Conservation (phyloP, 2,888 invertebrate genomes). For the Parapristionchus giblindavisi region DNA sequence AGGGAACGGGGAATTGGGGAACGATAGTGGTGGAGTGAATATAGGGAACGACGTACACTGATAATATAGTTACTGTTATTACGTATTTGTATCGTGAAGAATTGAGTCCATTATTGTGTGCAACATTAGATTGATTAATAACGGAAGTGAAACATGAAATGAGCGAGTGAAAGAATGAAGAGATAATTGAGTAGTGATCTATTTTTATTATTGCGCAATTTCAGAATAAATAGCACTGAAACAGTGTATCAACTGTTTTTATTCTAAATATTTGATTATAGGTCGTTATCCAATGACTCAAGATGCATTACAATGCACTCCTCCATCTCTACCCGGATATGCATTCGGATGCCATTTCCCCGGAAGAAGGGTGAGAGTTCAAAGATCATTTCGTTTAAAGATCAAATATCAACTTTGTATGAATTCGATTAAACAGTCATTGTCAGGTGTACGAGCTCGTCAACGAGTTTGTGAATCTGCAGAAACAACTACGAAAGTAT, state of each 20-base stretch:
- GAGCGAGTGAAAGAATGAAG: neutral
- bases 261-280: neutral
- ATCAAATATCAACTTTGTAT: neutral
- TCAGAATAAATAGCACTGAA: too few species aligned
- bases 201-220: neutral
- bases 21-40: too few species aligned
- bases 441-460: constrained; percentile 63
- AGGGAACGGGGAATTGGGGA: too few species aligned
- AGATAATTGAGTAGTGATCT: neutral
- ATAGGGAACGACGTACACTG: too few species aligned
- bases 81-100: too few species aligned
- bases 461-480: constrained; percentile 56
- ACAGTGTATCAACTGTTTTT: neutral
- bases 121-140: too few species aligned
- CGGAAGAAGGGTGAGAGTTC: constrained; percentile 47
- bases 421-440: neutral
- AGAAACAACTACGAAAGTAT: constrained; percentile 51
- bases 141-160: too few species aligned
- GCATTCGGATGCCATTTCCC: constrained; percentile 63
- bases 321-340: constrained; percentile 51
- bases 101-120: too few species aligned
- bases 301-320: constrained; percentile 57
- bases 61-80: too few species aligned
- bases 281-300: constrained; percentile 52
- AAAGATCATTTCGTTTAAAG: neutral